Base-by-base conservation (phyloP, 2,113 vertebrate genomes). In the Turdus rufiventris region DNA sequence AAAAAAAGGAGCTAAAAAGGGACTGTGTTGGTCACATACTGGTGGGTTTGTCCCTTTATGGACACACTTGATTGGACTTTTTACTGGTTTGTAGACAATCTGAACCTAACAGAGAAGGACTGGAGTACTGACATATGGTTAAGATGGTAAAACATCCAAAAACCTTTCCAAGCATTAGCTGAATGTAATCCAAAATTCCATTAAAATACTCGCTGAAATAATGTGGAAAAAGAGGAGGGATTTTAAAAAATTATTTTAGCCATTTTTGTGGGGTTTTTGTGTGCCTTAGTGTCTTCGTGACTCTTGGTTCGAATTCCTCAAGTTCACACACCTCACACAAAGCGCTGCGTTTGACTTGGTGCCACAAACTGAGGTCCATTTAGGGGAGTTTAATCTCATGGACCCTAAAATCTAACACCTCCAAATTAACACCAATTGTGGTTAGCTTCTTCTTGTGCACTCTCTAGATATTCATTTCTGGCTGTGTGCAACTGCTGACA, bases 161-260 rank as follows among this genome's bases (percentile, higher is more conserved):
- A 96, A 40, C 42, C 60, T 77, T 90, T 96, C 87, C 93, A 97
- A 95, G 87, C 56, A 23, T 87, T 84, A 81, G 71, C 85, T 96
- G 97, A 95, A 91, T 13, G 62, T 40, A n/a, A 75, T 96, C 92
- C 94, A 97, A 95, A 92, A 93, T 83, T 86, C 88, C 72, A 79
- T 94, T 86, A 95, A 96, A 93, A 91, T 58, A 18, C 80, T 80
- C 84, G 38, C 47, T 86, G 84, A 81, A 94, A 78, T 95, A 61
- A 83, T 81, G 70, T 83, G 85, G 87, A 63, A 91, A 96, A 96
- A 85, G 51, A 47, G 54, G 61, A 56, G 26, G 58, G 6, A 43
- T n/a, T 76, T 83, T 51, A 11, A 19, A 38, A 60, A 77, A 70
- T 80, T 57, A 62, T 70, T 84, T 63, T 61, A 66, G 66, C 38